phyloP scores from a whole-genome alignment of 2,888 invertebrate genomes.

The Amphipoea oculea region DNA sequence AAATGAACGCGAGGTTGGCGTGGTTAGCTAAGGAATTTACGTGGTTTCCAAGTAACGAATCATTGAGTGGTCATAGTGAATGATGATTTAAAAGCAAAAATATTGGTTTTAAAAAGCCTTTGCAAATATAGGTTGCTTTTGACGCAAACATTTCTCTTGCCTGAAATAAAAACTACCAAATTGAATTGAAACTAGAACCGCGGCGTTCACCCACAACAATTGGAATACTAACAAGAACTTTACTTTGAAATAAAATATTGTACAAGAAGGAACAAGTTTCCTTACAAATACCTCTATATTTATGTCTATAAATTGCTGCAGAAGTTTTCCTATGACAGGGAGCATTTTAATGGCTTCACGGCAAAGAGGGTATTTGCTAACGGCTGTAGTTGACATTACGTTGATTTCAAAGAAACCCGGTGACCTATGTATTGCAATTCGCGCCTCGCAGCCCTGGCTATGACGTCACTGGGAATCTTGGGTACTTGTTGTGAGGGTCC shows the following conservation, averaged over 20 bases:
- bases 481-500: conserved; percentile 12
- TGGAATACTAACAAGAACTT: conserved; percentile 26
- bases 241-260: conserved; percentile 29
- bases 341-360: conserved; percentile 38
- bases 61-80: too few relatives aligned
- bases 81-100: neutral
- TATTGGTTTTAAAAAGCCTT: neutral
- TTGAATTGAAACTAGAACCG: conserved; percentile 15
- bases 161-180: conserved; percentile 8
- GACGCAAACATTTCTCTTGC: neutral
- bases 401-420: conserved; percentile 54
- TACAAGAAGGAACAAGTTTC: conserved; percentile 19
- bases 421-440: conserved; percentile 42
- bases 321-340: conserved; percentile 19
- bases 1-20: too few relatives aligned
- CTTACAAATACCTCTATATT: conserved; percentile 10
- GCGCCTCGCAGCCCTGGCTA: neutral
- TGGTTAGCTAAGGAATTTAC: too few relatives aligned
- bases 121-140: neutral
- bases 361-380: conserved; percentile 12
- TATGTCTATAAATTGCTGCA: conserved; percentile 28
- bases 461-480: conserved; percentile 16
- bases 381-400: conserved; percentile 43
- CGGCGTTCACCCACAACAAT: conserved; percentile 8
- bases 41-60: too few relatives aligned